Conservation (phyloP, 2,797 vertebrate species). For the Sebastes reedi region DNA sequence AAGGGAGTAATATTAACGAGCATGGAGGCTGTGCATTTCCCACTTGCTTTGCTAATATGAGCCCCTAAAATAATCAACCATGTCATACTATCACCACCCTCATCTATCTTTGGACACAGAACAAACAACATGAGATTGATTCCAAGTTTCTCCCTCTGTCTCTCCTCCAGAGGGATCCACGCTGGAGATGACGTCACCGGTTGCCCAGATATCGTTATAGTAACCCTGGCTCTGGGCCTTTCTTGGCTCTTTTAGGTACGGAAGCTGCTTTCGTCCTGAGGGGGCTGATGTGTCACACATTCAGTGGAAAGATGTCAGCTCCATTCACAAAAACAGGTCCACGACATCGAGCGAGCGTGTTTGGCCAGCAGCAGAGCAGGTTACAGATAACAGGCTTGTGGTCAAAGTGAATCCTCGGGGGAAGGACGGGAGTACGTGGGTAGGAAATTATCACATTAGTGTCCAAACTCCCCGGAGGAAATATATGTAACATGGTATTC, state of each 20-base stretch:
- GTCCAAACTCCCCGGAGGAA: background rate
- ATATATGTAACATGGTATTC: background rate
- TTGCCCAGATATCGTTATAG: conserved; percentile 65
- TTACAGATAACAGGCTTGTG: background rate
- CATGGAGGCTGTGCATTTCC: conserved; percentile 2
- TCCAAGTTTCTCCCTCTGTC: conserved; percentile 18
- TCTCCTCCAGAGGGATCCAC: conserved; percentile 31
- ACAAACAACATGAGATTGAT: conserved; percentile 22
- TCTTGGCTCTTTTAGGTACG: conserved; percentile 32
- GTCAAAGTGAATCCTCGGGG: background rate
- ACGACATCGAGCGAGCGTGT: background rate
- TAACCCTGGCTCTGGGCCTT: conserved; percentile 42
- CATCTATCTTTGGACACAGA: conserved; percentile 12
- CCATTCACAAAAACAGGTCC: conserved; percentile 50
- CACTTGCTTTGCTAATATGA: background rate
- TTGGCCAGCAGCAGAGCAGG: background rate
- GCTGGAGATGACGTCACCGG: conserved; percentile 23
- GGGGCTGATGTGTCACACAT: conserved; percentile 9
- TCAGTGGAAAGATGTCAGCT: conserved; percentile 39
- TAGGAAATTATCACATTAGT: background rate
- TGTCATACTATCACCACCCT: background rate
- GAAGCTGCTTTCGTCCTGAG: conserved; percentile 29
- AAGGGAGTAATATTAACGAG: background rate
- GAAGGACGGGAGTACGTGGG: background rate
- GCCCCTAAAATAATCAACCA: conserved; percentile 23